These are phyloP conservation scores for Drosophila sp. DNA, from an alignment of 1,140 invertebrate genomes.

Conservation along the genomic window DNA sequence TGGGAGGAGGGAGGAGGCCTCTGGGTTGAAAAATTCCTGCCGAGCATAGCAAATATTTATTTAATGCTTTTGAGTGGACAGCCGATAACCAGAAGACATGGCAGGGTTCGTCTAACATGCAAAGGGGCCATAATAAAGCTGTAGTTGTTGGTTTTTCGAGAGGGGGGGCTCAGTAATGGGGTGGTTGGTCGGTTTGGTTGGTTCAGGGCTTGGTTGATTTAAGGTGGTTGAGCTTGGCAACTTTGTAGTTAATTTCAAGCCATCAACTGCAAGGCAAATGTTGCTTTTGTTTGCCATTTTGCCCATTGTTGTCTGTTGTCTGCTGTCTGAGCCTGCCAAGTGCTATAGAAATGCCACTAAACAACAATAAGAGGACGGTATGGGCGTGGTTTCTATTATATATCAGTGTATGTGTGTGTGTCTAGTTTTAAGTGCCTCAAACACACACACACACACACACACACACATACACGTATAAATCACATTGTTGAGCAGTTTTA, in stretches of 20 bases:
- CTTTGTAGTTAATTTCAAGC: constrained; percentile 64
- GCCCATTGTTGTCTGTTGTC: constrained; percentile 29
- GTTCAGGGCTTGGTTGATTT: constrained; percentile 30
- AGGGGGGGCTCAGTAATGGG: neutral
- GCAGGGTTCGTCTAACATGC: constrained; percentile 30
- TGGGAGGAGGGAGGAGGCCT: constrained; percentile 31
- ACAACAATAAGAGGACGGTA: constrained; percentile 50
- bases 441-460: constrained; percentile 44
- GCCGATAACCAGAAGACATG: constrained; percentile 61
- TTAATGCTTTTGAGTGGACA: constrained; percentile 68
- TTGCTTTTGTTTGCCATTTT: constrained; percentile 52
- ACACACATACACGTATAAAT: constrained; percentile 70
- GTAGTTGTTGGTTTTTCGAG: constrained; percentile 45
- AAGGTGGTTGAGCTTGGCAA: constrained; percentile 34
- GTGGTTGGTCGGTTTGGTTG: too few relatives aligned
- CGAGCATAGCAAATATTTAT: constrained; percentile 79
- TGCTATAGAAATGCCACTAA: constrained; percentile 51
- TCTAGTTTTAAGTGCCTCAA: constrained; percentile 76
- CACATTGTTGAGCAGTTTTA: constrained; percentile 60
- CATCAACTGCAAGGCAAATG: constrained; percentile 46
- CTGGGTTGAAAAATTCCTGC: constrained; percentile 73
- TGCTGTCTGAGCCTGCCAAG: constrained; percentile 54
- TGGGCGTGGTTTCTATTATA: constrained; percentile 60
- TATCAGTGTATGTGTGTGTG: constrained; percentile 38
- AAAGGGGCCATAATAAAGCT: constrained; percentile 26